Percentiles rank a stretch among this genome's conserved stretches.
phyloP scores from a whole-genome alignment of 2,113 vertebrate genomes.

The Turnix velox region DNA sequence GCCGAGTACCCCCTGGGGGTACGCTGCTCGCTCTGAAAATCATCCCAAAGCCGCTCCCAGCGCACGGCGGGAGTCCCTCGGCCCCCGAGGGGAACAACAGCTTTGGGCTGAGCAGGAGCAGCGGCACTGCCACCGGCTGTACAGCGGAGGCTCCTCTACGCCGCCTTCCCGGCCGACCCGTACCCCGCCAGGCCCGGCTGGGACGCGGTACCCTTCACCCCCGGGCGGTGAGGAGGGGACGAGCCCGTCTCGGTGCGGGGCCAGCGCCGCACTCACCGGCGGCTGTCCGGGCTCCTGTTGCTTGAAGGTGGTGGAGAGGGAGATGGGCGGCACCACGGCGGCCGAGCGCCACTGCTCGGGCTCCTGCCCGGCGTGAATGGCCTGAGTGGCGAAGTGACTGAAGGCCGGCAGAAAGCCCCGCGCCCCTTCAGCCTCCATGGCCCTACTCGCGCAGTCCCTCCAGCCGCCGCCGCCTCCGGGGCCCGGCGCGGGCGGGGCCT shows the following conservation, averaged over 20 bases:
- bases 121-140: too few species aligned
- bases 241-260: too few species aligned
- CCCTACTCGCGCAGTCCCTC: background rate
- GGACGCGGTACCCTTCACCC: too few species aligned
- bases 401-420: conserved; percentile 66
- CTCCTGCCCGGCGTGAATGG: conserved; percentile 91
- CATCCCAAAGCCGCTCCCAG: background rate
- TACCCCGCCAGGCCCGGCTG: too few species aligned
- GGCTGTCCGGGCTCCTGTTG: conserved; percentile 81
- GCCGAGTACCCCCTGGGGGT: background rate
- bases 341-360: conserved; percentile 90
- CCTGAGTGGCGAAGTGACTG: conserved; percentile 85
- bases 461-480: background rate
- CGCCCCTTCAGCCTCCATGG: background rate
- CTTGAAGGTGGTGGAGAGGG: conserved; percentile 92
- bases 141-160: too few species aligned
- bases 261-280: conserved; percentile 79
- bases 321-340: conserved; percentile 87
- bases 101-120: too few species aligned
- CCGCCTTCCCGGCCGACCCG: too few species aligned
- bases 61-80: too few species aligned
- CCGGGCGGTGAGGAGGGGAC: too few species aligned
- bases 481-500: background rate
- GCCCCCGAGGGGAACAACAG: too few species aligned
- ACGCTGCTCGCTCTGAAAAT: background rate